phyloP scores from a whole-genome alignment of 1,140 invertebrate genomes.

The Drosophila gunungcola region DNA sequence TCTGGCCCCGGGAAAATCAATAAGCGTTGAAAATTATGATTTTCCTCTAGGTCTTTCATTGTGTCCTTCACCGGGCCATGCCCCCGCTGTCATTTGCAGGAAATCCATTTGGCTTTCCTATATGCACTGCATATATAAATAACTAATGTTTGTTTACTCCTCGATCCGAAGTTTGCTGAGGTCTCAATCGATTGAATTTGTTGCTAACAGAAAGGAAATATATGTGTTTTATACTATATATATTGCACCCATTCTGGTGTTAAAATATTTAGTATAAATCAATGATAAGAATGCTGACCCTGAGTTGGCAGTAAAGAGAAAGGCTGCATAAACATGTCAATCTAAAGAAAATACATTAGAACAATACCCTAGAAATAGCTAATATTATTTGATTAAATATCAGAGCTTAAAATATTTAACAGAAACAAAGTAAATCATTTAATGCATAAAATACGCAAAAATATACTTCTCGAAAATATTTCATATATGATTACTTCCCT shows the following conservation, averaged over 20 bases:
- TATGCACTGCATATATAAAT: constrained; percentile 32
- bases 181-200: constrained; percentile 40
- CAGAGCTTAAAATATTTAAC: too few relatives aligned
- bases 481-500: neutral
- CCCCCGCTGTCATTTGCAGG: constrained; percentile 41
- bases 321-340: too few relatives aligned
- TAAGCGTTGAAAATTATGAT: constrained; percentile 40
- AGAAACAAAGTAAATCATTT: too few relatives aligned
- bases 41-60: constrained; percentile 37
- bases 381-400: too few relatives aligned
- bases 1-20: constrained; percentile 23
- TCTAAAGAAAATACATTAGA: too few relatives aligned
- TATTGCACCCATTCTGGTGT: constrained; percentile 1
- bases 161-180: constrained; percentile 24
- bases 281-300: neutral
- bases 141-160: constrained; percentile 39
- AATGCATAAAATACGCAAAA: too few relatives aligned
- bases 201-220: constrained; percentile 17
- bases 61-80: constrained; percentile 35
- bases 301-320: too few relatives aligned
- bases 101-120: constrained; percentile 43
- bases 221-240: constrained; percentile 3
- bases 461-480: too few relatives aligned
- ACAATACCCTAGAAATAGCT: too few relatives aligned
- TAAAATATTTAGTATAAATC: constrained; percentile 5